Percentiles rank a stretch among this genome's conserved stretches.
These are phyloP conservation scores for Scartelaos histophorus DNA, from an alignment of 2,113 vertebrate genomes.

Conservation along the genomic window DNA sequence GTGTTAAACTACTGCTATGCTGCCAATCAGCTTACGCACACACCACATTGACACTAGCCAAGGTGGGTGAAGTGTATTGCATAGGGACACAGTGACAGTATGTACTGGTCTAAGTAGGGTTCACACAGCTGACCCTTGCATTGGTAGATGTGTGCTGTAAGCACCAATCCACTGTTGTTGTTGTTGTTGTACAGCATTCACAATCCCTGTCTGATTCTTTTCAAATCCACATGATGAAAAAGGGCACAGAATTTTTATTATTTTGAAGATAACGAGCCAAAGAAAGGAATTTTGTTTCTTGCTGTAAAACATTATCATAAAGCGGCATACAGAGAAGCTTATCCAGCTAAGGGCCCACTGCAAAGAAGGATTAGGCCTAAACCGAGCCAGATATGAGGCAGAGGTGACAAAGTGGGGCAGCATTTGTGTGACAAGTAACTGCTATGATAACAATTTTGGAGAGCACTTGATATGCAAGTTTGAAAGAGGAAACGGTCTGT, in stretches of 20 bases:
- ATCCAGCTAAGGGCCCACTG: constrained; percentile 6
- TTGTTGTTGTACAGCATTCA: constrained; percentile 29
- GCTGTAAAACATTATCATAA: constrained; percentile 10
- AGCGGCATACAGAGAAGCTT: constrained; percentile 3
- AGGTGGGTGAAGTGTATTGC: neutral
- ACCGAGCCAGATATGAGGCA: constrained; percentile 11
- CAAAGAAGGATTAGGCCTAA: constrained; percentile 9
- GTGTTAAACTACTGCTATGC: neutral
- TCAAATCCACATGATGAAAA: constrained; percentile 27
- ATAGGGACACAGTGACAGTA: neutral
- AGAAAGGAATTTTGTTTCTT: neutral
- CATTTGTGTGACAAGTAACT: constrained; percentile 8
- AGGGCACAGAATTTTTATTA: constrained; percentile 40
- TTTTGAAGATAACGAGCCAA: neutral
- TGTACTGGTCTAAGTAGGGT: neutral
- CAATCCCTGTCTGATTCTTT: constrained; percentile 28
- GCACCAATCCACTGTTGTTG: constrained; percentile 3
- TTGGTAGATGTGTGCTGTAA: neutral
- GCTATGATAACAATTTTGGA: constrained; percentile 7
- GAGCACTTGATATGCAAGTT: neutral
- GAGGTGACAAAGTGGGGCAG: constrained; percentile 9
- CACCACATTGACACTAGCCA: neutral
- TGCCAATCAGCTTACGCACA: neutral
- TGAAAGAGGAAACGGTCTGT: constrained; percentile 5
- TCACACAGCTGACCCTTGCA: neutral